Percentiles rank a stretch among this genome's conserved stretches.
Conservation (phyloP, 2,113 vertebrate genomes). For the Myotis lucifugus region DNA sequence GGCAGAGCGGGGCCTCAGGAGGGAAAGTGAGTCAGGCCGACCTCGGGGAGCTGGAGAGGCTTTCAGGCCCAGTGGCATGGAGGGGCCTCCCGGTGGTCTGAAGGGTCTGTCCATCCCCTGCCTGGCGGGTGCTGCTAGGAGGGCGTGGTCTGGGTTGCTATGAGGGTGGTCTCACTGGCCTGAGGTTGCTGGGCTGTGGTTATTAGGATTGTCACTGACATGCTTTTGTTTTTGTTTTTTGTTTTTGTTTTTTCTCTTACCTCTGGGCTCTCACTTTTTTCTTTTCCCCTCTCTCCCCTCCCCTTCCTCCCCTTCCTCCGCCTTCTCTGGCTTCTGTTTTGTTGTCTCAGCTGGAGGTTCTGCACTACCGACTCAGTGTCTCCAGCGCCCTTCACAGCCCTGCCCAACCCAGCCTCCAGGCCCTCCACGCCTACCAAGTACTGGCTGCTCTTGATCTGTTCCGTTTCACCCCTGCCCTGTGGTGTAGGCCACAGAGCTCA, state of each 20-base stretch:
- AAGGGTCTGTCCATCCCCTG: not conserved
- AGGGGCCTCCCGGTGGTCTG: not conserved
- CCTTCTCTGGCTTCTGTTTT: constrained; percentile 67
- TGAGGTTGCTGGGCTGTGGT: constrained; percentile 66
- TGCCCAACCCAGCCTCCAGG: constrained; percentile 94
- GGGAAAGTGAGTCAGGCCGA: not conserved
- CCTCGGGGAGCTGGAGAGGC: not conserved
- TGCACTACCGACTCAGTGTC: constrained; percentile 98
- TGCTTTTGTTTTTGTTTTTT: constrained; percentile 78
- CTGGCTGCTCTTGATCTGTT: constrained; percentile 88
- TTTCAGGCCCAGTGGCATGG: not conserved
- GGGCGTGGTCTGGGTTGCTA: not conserved
- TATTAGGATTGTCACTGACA: constrained; percentile 77
- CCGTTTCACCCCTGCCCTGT: constrained; percentile 57
- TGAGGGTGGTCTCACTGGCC: not conserved
- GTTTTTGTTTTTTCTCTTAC: constrained; percentile 59
- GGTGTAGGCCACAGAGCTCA: constrained; percentile 21
- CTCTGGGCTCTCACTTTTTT: constrained; percentile 79
- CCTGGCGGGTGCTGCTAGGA: not conserved
- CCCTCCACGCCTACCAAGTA: constrained; percentile 99
- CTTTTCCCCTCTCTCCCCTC: constrained; percentile 48
- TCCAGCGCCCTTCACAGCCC: constrained; percentile 95
- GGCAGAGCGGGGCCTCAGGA: not conserved
- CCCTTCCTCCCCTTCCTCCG: constrained; percentile 43
- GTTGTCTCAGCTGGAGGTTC: constrained; percentile 97